A percentile compares a stretch with the other conserved stretches of the same genome.
phyloP scores from a whole-genome alignment of 2,888 invertebrate genomes.

The Steinernema scapterisci region DNA sequence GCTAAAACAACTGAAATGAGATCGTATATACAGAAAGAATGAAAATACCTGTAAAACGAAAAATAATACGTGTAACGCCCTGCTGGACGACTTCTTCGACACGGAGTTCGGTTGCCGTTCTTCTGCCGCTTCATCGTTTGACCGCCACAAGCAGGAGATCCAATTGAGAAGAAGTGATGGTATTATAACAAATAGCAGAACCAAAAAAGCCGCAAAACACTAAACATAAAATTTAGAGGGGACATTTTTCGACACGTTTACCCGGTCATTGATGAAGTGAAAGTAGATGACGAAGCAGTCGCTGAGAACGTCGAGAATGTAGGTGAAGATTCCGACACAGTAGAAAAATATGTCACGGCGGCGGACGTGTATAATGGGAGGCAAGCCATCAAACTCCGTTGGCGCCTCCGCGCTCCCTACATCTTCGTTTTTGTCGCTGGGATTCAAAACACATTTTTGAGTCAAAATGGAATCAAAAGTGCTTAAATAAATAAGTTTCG shows the following conservation, averaged over 20 bases:
- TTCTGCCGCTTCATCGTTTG: slow-evolving; percentile 42
- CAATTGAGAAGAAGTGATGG: slow-evolving; percentile 52
- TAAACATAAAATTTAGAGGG: slow-evolving; percentile 35
- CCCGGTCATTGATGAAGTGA: slow-evolving; percentile 47
- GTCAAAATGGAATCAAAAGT: background rate
- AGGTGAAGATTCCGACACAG: slow-evolving; percentile 51
- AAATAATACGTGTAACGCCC: slow-evolving; percentile 30
- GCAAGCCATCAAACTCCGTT: slow-evolving; percentile 41
- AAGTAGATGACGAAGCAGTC: slow-evolving; percentile 46
- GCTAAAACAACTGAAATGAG: too few relatives aligned
- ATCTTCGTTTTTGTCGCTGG: background rate
- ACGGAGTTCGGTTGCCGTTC: background rate
- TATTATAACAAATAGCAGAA: slow-evolving; percentile 42
- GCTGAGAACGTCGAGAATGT: slow-evolving; percentile 49
- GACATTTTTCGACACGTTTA: slow-evolving; percentile 34
- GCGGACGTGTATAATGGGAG: slow-evolving; percentile 45
- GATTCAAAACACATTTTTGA: background rate
- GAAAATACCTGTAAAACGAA: slow-evolving; percentile 43
- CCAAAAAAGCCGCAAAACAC: slow-evolving; percentile 38
- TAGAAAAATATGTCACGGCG: slow-evolving; percentile 55
- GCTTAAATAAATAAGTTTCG: background rate
- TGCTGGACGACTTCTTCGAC: slow-evolving; percentile 5
- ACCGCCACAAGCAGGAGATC: slow-evolving; percentile 48
- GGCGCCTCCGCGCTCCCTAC: too few relatives aligned
- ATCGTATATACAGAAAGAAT: too few relatives aligned